These are phyloP conservation scores for Ooceraea biroi DNA, from an alignment of 1,140 invertebrate species.

Conservation along the genomic window DNA sequence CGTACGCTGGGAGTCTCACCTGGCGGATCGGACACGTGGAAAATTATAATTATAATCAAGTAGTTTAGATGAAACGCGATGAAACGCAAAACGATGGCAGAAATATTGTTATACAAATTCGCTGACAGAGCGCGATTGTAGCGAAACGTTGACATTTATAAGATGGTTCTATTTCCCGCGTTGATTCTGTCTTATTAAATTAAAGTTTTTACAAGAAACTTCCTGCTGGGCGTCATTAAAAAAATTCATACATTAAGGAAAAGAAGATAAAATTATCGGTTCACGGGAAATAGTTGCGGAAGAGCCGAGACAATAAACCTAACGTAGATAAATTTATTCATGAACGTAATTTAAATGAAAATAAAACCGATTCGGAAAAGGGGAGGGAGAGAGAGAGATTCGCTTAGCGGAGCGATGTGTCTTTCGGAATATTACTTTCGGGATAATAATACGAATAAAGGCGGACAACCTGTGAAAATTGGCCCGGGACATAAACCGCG, in stretches of 20 bases:
- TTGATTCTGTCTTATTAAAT: neutral
- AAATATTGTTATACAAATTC: neutral
- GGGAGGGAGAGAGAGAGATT: conserved; percentile 46
- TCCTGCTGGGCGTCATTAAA: neutral
- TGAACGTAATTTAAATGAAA: conserved; percentile 57
- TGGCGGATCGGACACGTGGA: neutral
- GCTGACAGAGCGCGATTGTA: neutral
- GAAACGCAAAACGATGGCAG: neutral
- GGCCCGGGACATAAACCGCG: conserved; percentile 47
- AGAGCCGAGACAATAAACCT: conserved; percentile 26
- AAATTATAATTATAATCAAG: neutral
- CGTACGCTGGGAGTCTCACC: neutral
- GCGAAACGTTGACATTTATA: neutral
- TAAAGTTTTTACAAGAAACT: neutral
- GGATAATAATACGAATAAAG: conserved; percentile 65
- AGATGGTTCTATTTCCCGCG: neutral
- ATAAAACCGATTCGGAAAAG: conserved; percentile 52
- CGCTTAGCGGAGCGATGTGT: conserved; percentile 50
- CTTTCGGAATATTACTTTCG: conserved; percentile 56
- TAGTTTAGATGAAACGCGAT: neutral
- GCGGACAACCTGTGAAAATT: conserved; percentile 59
- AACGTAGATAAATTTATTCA: conserved; percentile 56
- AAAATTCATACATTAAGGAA: neutral
- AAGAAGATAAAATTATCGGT: conserved; percentile 7
- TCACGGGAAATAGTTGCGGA: conserved; percentile 14